These are phyloP conservation scores for Drosophila rufa DNA, from an alignment of 1,140 invertebrate genomes.

Conservation along the genomic window DNA sequence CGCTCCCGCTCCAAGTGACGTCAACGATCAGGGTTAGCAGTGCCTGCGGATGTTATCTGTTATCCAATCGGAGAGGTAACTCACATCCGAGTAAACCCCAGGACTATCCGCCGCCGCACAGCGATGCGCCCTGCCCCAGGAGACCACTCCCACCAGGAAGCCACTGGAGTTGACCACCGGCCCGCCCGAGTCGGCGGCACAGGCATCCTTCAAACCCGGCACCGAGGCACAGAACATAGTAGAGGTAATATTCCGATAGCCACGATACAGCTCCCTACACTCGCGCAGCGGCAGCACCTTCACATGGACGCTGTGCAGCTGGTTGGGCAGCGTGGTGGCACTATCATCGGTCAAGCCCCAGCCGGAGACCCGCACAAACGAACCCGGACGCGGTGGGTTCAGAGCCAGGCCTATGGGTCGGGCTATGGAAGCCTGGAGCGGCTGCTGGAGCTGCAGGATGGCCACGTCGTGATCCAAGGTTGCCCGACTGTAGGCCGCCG, in stretches of 20 bases:
- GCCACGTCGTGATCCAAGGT: constrained; percentile 72
- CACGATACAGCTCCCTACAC: constrained; percentile 56
- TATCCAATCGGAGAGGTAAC: constrained; percentile 78
- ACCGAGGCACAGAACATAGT: constrained; percentile 86
- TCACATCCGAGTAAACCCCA: constrained; percentile 88
- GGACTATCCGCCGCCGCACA: constrained; percentile 86
- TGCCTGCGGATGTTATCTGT: constrained; percentile 44
- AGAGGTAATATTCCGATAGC: constrained; percentile 71
- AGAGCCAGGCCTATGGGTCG: constrained; percentile 51
- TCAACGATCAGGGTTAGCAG: constrained; percentile 56
- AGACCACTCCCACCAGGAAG: constrained; percentile 88
- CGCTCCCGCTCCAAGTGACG: constrained; percentile 12
- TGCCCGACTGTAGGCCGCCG: constrained; percentile 43
- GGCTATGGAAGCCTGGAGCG: constrained; percentile 42
- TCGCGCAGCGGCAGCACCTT: constrained; percentile 45
- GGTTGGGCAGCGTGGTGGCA: constrained; percentile 54
- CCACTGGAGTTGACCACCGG: constrained; percentile 86
- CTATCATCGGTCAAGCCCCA: constrained; percentile 65
- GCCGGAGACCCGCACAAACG: constrained; percentile 59
- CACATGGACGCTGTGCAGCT: constrained; percentile 67
- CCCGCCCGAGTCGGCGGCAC: constrained; percentile 89
- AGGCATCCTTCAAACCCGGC: constrained; percentile 86
- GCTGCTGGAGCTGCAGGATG: constrained; percentile 58
- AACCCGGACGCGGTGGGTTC: constrained; percentile 30
- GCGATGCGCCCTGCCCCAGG: constrained; percentile 89